These are phyloP conservation scores for Euplexia lucipara DNA, from an alignment of 2,888 invertebrate genomes.

Conservation along the genomic window DNA sequence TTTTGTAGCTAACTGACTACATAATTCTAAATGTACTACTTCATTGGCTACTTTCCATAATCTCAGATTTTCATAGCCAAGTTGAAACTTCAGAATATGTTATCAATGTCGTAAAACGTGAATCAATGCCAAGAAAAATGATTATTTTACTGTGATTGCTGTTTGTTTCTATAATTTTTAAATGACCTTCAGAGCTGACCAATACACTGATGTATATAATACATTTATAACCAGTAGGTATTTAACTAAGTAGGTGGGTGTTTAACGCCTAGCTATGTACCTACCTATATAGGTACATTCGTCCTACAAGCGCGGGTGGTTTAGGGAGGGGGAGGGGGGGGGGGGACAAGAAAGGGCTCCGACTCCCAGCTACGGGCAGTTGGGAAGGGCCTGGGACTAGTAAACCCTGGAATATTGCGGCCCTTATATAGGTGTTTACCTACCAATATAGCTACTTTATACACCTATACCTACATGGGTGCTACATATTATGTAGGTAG, in stretches of 20 bases:
- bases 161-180: slow-evolving; percentile 53
- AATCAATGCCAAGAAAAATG: slow-evolving; percentile 66
- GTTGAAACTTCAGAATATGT: slow-evolving; percentile 54
- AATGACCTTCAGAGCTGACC: slow-evolving; percentile 49
- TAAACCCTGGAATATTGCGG: slow-evolving; percentile 58
- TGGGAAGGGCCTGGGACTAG: slow-evolving; percentile 58
- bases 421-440: slow-evolving; percentile 19
- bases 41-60: slow-evolving; percentile 74
- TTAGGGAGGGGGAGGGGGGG: neutral
- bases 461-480: neutral
- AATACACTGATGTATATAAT: slow-evolving; percentile 43
- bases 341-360: slow-evolving; percentile 54
- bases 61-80: slow-evolving; percentile 65
- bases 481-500: neutral
- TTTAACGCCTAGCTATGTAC: slow-evolving; percentile 21
- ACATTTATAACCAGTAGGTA: slow-evolving; percentile 13
- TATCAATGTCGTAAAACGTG: slow-evolving; percentile 64
- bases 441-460: slow-evolving; percentile 1
- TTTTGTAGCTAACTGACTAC: slow-evolving; percentile 24
- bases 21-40: slow-evolving; percentile 25
- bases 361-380: slow-evolving; percentile 59
- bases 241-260: slow-evolving; percentile 18
- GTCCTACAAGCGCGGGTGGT: slow-evolving; percentile 40
- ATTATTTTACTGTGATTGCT: slow-evolving; percentile 55
- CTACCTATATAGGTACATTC: slow-evolving; percentile 19